These are phyloP conservation scores for Acanthis flammea DNA, from an alignment of 2,797 vertebrate species.

Conservation along the genomic window DNA sequence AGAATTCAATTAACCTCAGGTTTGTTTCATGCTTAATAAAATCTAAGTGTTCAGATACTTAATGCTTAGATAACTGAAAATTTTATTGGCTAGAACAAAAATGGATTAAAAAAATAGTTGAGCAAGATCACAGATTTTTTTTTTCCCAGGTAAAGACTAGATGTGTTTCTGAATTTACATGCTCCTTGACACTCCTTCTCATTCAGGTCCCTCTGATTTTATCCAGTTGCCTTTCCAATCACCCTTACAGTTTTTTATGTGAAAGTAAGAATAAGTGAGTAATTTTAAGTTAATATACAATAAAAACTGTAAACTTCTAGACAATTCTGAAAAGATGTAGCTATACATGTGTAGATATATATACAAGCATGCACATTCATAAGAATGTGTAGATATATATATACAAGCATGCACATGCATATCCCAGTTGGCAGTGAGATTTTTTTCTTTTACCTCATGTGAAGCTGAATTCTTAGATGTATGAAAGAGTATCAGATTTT, in stretches of 20 bases:
- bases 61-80: neutral
- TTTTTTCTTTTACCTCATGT: neutral
- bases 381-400: too few species aligned
- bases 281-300: neutral
- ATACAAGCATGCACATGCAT: neutral
- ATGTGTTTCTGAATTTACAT: neutral
- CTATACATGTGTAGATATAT: too few species aligned
- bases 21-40: conserved; percentile 25
- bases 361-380: neutral
- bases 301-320: neutral
- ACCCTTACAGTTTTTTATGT: neutral
- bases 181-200: neutral
- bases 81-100: neutral
- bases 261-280: neutral
- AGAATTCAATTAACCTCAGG: conserved; percentile 6
- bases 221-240: neutral
- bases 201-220: neutral
- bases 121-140: neutral
- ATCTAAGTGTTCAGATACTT: neutral
- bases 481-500: neutral
- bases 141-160: neutral
- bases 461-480: neutral
- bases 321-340: neutral
- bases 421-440: neutral
- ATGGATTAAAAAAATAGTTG: neutral